Conservation (phyloP, 2,113 vertebrate species). For the Planiliza haematocheilus region DNA sequence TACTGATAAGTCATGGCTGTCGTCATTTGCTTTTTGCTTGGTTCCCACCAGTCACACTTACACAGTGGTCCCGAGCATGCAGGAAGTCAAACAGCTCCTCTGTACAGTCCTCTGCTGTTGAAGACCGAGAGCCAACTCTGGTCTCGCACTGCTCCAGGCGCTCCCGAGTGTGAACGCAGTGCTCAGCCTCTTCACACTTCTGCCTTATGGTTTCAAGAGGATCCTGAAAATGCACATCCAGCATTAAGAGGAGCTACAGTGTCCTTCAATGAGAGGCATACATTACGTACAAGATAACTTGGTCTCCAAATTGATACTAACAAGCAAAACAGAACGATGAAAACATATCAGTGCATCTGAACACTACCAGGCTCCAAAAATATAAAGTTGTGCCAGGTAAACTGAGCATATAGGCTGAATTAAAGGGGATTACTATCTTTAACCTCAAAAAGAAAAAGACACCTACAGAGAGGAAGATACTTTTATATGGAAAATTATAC, state of each 20-base stretch:
- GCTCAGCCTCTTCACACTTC: conserved; percentile 87
- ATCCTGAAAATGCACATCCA: conserved; percentile 81
- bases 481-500: background rate
- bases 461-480: background rate
- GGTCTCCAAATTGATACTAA: background rate
- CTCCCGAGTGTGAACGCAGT: conserved; percentile 87
- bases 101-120: conserved; percentile 90
- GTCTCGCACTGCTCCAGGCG: conserved; percentile 87
- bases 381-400: background rate
- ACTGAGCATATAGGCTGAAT: background rate
- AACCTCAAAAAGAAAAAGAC: background rate
- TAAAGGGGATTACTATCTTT: background rate
- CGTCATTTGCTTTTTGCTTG: background rate
- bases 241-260: background rate
- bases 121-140: conserved; percentile 88
- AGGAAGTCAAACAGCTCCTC: conserved; percentile 98
- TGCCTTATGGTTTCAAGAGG: conserved; percentile 89
- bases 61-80: conserved; percentile 96
- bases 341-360: background rate
- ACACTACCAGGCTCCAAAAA: background rate
- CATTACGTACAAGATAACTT: too few species aligned
- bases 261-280: background rate
- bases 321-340: background rate
- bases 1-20: too few species aligned
- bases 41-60: conserved; percentile 72